A percentile compares a stretch with the other conserved stretches of the same genome.
phyloP scores from a whole-genome alignment of 2,888 invertebrate species.

The Cerastis leucographa region DNA sequence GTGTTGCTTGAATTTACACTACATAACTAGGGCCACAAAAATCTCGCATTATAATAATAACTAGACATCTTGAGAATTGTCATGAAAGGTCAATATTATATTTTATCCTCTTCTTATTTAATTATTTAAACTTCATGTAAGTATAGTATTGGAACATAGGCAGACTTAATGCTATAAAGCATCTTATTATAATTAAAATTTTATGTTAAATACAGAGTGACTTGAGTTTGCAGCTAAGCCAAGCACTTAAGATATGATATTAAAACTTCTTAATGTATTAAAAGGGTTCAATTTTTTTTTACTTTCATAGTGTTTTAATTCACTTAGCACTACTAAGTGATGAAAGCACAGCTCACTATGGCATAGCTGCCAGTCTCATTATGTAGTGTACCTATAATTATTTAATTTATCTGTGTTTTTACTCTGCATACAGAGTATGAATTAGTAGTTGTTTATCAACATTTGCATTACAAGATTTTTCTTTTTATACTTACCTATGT shows the following conservation, averaged over 20 bases:
- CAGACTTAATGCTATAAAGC: not conserved
- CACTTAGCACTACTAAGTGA: not conserved
- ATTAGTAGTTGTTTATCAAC: not conserved
- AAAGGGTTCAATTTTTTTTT: not conserved
- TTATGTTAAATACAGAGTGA: not conserved
- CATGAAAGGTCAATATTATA: not conserved
- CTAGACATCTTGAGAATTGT: not conserved
- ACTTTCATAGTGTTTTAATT: not conserved
- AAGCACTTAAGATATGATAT: not conserved
- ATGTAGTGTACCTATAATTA: not conserved
- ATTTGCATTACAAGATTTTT: not conserved
- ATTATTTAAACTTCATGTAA: not conserved
- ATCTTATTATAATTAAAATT: not conserved
- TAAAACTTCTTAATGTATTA: not conserved
- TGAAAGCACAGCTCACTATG: not conserved
- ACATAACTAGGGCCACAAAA: not conserved
- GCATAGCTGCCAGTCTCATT: not conserved
- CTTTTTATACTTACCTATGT: conserved; percentile 4
- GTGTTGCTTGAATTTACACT: not conserved
- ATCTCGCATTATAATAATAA: not conserved
- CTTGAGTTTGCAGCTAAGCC: not conserved
- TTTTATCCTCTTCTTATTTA: not conserved
- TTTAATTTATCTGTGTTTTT: not conserved
- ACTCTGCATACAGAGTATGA: not conserved
- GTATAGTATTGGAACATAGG: too few relatives aligned